A percentile compares a stretch with the other conserved stretches of the same genome.
phyloP scores from a whole-genome alignment of 2,797 vertebrate genomes.

The Urophycis tenuis region DNA sequence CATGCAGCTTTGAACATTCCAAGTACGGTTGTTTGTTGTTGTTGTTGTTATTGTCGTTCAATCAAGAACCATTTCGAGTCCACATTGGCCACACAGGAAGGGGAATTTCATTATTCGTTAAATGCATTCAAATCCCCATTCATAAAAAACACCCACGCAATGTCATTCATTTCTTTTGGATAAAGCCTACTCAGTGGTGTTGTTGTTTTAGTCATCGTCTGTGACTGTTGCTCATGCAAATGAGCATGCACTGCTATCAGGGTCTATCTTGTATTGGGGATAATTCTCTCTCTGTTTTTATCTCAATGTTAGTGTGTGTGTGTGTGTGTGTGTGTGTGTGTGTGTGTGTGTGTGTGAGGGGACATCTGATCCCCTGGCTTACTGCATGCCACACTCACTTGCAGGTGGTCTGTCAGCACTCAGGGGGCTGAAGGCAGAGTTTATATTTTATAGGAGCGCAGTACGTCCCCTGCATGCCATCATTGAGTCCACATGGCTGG shows the following conservation, averaged over 20 bases:
- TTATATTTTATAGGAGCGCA: conserved; percentile 94
- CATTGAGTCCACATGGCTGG: conserved; percentile 97
- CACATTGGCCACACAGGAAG: background rate
- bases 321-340: conserved; percentile 45
- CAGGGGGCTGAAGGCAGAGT: conserved; percentile 75
- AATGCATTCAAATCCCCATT: background rate
- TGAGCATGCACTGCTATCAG: conserved; percentile 40
- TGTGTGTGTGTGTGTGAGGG: conserved; percentile 41
- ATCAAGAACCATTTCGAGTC: background rate
- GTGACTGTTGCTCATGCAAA: conserved; percentile 50
- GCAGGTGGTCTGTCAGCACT: conserved; percentile 92
- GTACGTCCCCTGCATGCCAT: conserved; percentile 81
- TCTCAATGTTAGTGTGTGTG: conserved; percentile 23
- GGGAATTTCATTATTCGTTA: background rate
- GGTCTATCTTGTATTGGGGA: conserved; percentile 30
- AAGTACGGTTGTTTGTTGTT: conserved; percentile 13
- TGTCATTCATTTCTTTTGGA: background rate
- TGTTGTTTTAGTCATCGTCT: conserved; percentile 28
- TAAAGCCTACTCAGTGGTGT: background rate
- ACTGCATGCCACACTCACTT: conserved; percentile 66
- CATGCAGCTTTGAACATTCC: conserved; percentile 21
- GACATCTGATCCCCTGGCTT: conserved; percentile 66
- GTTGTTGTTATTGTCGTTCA: background rate
- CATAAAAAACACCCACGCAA: background rate
- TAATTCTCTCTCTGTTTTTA: conserved; percentile 24